phyloP scores from a whole-genome alignment of 2,797 vertebrate species.

The Steatocranus sp. region DNA sequence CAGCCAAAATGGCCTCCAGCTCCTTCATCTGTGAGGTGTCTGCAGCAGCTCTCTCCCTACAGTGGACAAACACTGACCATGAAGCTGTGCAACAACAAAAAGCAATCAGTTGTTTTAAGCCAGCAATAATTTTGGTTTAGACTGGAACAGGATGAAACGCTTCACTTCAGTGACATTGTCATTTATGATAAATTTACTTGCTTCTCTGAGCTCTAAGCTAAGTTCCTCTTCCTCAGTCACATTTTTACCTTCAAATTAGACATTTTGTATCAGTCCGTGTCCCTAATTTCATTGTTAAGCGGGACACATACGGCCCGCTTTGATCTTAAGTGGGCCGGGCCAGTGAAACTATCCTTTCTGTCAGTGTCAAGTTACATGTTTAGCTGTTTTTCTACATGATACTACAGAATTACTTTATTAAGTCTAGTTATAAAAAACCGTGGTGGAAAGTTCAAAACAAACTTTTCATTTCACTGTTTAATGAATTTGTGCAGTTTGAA shows the following conservation, averaged over 20 bases:
- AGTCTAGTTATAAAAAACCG: background rate
- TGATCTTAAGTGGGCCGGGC: background rate
- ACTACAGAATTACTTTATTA: background rate
- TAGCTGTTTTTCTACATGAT: background rate
- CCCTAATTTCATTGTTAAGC: background rate
- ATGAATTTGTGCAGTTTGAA: background rate
- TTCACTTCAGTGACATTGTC: background rate
- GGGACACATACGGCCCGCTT: fast-evolving
- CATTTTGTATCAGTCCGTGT: background rate
- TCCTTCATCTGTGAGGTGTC: slow-evolving; percentile 64
- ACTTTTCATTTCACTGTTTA: background rate
- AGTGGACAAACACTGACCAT: background rate
- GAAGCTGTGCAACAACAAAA: background rate
- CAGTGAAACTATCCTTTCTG: background rate
- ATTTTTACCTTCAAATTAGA: background rate
- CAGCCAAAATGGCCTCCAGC: slow-evolving; percentile 64
- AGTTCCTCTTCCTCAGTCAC: background rate
- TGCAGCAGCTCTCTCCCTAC: slow-evolving; percentile 63
- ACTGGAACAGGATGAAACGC: background rate
- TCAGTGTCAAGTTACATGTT: background rate
- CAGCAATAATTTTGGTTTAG: background rate
- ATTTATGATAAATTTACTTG: background rate
- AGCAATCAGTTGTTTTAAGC: background rate
- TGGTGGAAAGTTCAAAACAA: background rate
- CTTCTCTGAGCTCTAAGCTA: background rate